Conservation (phyloP, 2,888 invertebrate genomes). For the Tetramorium bicarinatum region DNA sequence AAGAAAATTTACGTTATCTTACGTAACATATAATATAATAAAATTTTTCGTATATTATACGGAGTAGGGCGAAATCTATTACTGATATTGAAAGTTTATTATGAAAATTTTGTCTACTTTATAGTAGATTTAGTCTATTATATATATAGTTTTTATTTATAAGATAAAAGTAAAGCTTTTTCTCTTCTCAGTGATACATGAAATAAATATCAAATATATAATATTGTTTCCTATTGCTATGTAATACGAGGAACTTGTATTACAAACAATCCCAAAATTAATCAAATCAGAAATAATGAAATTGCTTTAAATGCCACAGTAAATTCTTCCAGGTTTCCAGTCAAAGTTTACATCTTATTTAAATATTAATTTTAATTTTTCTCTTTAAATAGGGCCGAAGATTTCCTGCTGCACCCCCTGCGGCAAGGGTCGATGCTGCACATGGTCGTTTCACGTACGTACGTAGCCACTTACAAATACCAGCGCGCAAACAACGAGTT, state of each 20-base stretch:
- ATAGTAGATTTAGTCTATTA: background rate
- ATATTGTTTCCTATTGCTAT: background rate
- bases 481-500: constrained; percentile 64
- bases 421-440: constrained; percentile 14
- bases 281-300: background rate
- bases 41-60: background rate
- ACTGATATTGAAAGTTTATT: background rate
- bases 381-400: background rate
- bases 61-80: background rate
- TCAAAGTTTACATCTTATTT: background rate
- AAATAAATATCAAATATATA: background rate
- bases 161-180: background rate
- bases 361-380: constrained; percentile 1
- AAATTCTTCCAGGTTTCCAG: background rate
- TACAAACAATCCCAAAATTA: background rate
- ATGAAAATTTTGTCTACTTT: background rate
- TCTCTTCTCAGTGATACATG: background rate
- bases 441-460: constrained; percentile 13
- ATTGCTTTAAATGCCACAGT: background rate
- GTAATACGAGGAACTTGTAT: background rate
- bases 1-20: constrained; percentile 36
- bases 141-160: background rate
- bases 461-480: constrained; percentile 53
- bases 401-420: background rate
- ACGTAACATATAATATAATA: background rate